Conservation (phyloP, 2,888 invertebrate species). For the Loripinus fragilis region DNA sequence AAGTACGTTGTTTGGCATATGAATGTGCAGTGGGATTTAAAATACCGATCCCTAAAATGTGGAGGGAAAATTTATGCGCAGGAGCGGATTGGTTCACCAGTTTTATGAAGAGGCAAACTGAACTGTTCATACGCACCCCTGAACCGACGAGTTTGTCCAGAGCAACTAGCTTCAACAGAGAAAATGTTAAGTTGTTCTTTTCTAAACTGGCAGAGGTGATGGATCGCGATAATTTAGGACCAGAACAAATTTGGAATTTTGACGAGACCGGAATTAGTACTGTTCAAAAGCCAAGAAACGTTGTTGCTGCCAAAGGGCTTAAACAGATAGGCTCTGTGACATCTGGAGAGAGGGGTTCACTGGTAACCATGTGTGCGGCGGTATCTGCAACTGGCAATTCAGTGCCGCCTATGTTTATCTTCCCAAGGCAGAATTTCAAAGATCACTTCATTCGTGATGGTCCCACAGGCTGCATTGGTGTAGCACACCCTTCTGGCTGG, state of each 20-base stretch:
- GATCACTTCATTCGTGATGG: slow-evolving; percentile 35
- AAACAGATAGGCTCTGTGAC: slow-evolving; percentile 58
- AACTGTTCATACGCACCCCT: slow-evolving; percentile 48
- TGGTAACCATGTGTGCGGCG: slow-evolving; percentile 38
- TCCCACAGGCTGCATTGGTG: slow-evolving; percentile 33
- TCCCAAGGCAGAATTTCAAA: slow-evolving; percentile 40
- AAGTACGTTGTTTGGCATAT: slow-evolving; percentile 44
- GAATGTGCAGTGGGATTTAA: slow-evolving; percentile 35
- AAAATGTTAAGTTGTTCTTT: slow-evolving; percentile 39
- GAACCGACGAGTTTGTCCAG: slow-evolving; percentile 54
- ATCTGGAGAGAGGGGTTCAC: slow-evolving; percentile 48
- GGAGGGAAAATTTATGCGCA: slow-evolving; percentile 44
- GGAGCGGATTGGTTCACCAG: slow-evolving; percentile 56
- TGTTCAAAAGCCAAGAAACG: slow-evolving; percentile 45
- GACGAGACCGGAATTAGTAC: slow-evolving; percentile 60
- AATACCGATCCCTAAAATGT: slow-evolving; percentile 38
- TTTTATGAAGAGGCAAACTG: slow-evolving; percentile 35
- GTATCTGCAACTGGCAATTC: slow-evolving; percentile 47
- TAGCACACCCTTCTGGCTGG: slow-evolving; percentile 67
- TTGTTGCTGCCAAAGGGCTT: slow-evolving; percentile 43
- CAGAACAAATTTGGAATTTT: slow-evolving; percentile 45
- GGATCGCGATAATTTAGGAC: slow-evolving; percentile 33
- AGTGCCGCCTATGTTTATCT: slow-evolving; percentile 52
- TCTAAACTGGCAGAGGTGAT: slow-evolving; percentile 45
- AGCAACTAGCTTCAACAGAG: slow-evolving; percentile 49